These are phyloP conservation scores for Gobionotothen gibberifrons DNA, from an alignment of 2,797 vertebrate species.

Conservation along the genomic window DNA sequence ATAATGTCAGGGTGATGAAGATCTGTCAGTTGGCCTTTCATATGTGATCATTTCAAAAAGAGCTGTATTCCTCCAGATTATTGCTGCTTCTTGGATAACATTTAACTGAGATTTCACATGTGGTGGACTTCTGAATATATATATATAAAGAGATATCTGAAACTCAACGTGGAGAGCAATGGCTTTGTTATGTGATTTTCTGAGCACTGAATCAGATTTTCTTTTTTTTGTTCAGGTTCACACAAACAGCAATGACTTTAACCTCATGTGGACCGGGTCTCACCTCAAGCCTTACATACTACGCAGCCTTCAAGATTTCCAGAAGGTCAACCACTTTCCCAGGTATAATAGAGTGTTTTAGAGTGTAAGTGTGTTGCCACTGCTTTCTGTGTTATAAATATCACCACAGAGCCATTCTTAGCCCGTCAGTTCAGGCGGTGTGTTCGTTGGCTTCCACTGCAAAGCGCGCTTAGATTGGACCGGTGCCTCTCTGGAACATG, in stretches of 20 bases:
- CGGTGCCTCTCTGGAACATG: slow-evolving; percentile 62
- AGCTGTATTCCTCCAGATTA: slow-evolving; percentile 45
- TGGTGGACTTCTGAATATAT: slow-evolving; percentile 54
- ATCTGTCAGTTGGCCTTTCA: slow-evolving; percentile 47
- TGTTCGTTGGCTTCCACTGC: slow-evolving; percentile 71
- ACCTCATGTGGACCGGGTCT: slow-evolving; percentile 98
- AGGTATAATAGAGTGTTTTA: slow-evolving; percentile 80
- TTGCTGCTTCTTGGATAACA: slow-evolving; percentile 44
- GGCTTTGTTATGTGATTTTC: slow-evolving; percentile 17
- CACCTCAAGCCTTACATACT: slow-evolving; percentile 94
- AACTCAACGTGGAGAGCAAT: slow-evolving; percentile 29
- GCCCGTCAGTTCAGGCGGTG: slow-evolving; percentile 51
- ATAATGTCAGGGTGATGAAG: slow-evolving; percentile 62
- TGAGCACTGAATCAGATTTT: slow-evolving; percentile 6
- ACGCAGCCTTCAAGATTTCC: slow-evolving; percentile 92
- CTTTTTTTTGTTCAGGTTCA: slow-evolving; percentile 85
- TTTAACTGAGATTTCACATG: slow-evolving; percentile 37
- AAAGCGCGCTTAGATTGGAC: slow-evolving; percentile 72
- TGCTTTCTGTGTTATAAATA: slow-evolving; percentile 64
- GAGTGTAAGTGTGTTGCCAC: slow-evolving; percentile 24
- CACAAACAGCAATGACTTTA: slow-evolving; percentile 93
- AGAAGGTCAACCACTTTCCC: slow-evolving; percentile 99
- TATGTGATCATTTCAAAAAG: slow-evolving; percentile 45
- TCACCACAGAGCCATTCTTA: slow-evolving; percentile 50
- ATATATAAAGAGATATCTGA: slow-evolving; percentile 31